Evolutionary conservation across 2,113 vertebrate genomes (phyloP), one percentile per base, ranked within the genome.

Genomic region (Eurypyga helias): DNA sequence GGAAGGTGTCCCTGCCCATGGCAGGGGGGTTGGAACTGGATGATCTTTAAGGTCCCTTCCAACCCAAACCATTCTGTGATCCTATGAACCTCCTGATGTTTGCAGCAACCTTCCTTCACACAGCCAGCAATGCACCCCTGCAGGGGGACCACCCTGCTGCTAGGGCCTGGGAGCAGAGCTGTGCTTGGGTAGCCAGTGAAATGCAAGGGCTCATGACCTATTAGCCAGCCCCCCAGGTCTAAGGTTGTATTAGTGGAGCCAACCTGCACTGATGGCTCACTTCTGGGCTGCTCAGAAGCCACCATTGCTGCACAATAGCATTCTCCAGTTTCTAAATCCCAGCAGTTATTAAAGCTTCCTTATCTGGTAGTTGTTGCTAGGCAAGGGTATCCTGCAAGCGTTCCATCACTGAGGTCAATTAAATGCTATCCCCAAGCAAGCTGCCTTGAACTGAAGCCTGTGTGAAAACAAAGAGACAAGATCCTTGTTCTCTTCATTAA

Each of bases 351-450:
- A 89, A 84, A 87, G 83, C 64, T 94, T 45, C 87, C 62, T 61
- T 89, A 82, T 67, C 72, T 95, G 86, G 46, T 0, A 0, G 73
- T 72, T 36, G 96, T 96, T 96, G 91, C 93, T 96, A 96, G 94
- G 96, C 82, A 78, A 84, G 84, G 66, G 36, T 48, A 75, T 64
- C 81, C 84, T 93, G 81, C 64, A 89, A 62, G 34, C 54, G 51
- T 89, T 91, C 93, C 70, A 57, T 84, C 89, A 46, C 52, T 13
- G 77, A 85, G 94, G 93, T 96, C 93, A 91, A 82, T 96, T 95
- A 95, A 96, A 91, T 91, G 87, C 91, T 93, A 18, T 91, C 93
- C 89, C 91, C 84, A 38, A 94, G 91, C 89, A 96, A 94, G 66
- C 55, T 45, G 57, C 93, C 87, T 95, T 87, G 87, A 96, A 91